Evolutionary conservation across 2,797 vertebrate species (phyloP), one percentile per base, ranked within the genome.

Genomic region (Gymnocypris eckloni): DNA sequence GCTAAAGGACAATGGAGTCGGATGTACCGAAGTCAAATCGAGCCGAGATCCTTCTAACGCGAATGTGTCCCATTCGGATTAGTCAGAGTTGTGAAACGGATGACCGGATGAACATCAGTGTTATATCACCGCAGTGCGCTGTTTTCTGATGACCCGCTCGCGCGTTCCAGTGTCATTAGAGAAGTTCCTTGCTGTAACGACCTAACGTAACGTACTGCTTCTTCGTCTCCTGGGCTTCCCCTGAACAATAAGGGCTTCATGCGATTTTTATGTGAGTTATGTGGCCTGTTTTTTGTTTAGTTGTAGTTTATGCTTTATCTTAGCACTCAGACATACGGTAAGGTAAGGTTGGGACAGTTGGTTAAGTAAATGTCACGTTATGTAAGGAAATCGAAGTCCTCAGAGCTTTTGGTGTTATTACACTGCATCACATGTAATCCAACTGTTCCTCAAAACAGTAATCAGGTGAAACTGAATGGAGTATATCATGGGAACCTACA

Each of bases 1-100:
- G 88, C 88, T 87, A 67, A 87, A 77, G 86, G 86, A 94, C 94
- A 93, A 94, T 94, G 94, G 92, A 93, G 91, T 78, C 88, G 28
- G 86, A 82, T 45, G 76, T 69, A 0, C 16, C 56, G 45, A 83
- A 84, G 67, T 54, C 41, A 72, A 73, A 67, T 10, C 48, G 39
- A 66, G 3, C 6, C 45, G 78, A 56, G 82, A 81, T 67, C 43
- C 9, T 56, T 87, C 39, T 13, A 50, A 33, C 6, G 37, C 37
- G 7, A 72, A 61, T 79, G 5, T 33, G n/a, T 25, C n/a, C n/a
- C 6, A 9, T 70, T 56, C 16, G 70, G 48, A 45, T 82, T 70
- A 78, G 37, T 72, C 52, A 39, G 28, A 48, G 64, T 39, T 20
- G 54, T 37, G 25, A 71, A 80, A 81, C 70, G 20, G 67, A 5